Conservation (phyloP, 2,888 invertebrate genomes). For the Ophonus ardosiacus region DNA sequence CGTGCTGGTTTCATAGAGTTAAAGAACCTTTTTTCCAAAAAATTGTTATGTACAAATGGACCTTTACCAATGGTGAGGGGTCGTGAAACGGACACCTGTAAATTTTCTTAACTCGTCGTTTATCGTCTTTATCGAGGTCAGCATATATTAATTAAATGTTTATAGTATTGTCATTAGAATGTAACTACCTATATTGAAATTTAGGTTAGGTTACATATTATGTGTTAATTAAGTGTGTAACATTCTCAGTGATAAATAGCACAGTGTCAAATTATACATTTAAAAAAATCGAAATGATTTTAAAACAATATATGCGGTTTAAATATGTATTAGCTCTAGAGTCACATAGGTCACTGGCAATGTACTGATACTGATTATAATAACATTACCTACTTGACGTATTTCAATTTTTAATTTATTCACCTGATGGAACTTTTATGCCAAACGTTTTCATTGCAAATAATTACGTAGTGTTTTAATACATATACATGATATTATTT, state of each 20-base stretch:
- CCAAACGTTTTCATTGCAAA: constrained; percentile 12
- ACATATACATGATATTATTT: not conserved
- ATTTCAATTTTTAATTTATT: constrained; percentile 35
- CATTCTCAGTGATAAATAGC: not conserved
- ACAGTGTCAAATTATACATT: not conserved
- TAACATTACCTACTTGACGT: constrained; percentile 52
- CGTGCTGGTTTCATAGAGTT: too few relatives aligned
- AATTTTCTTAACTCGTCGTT: too few relatives aligned
- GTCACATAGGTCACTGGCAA: constrained; percentile 39
- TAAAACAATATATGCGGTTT: constrained; percentile 51
- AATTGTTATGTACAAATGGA: too few relatives aligned
- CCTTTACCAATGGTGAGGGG: too few relatives aligned
- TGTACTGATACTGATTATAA: constrained; percentile 28
- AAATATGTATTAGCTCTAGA: constrained; percentile 50
- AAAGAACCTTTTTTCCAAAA: too few relatives aligned
- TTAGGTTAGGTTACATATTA: not conserved
- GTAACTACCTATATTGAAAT: too few relatives aligned
- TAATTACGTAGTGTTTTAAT: not conserved
- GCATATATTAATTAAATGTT: too few relatives aligned
- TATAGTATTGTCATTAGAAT: too few relatives aligned
- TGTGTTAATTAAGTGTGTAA: not conserved
- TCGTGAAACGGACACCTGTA: too few relatives aligned
- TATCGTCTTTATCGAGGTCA: too few relatives aligned
- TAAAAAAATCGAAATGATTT: constrained; percentile 14
- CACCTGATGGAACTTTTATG: not conserved